phyloP scores from a whole-genome alignment of 2,113 vertebrate genomes.

The Albula goreensis region DNA sequence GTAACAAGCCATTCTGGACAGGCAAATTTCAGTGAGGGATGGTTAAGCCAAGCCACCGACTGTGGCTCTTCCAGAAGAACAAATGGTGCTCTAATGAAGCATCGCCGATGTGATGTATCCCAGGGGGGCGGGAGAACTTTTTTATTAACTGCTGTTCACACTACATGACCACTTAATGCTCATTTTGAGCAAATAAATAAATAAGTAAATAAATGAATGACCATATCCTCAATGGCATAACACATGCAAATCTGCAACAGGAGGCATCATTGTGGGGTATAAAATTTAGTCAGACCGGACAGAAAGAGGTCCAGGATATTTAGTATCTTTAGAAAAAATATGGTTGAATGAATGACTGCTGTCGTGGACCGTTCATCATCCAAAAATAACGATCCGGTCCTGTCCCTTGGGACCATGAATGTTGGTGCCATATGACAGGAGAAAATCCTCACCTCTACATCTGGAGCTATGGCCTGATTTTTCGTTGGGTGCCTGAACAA shows the following conservation, averaged over 20 bases:
- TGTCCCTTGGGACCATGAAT: neutral
- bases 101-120: neutral
- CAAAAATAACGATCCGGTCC: neutral
- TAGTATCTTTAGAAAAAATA: neutral
- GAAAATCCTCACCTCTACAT: neutral
- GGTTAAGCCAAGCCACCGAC: neutral
- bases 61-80: slow-evolving; percentile 1
- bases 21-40: neutral
- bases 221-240: neutral
- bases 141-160: slow-evolving; percentile 6
- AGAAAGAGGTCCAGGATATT: neutral
- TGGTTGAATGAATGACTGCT: neutral
- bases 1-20: neutral
- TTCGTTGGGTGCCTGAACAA: neutral
- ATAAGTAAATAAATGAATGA: neutral
- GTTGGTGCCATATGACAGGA: neutral
- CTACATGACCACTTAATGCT: neutral
- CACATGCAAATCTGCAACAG: neutral
- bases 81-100: neutral
- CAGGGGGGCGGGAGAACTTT: neutral
- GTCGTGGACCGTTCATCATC: neutral
- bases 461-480: slow-evolving; percentile 10
- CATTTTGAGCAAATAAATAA: neutral
- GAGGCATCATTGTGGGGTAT: neutral
- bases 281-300: neutral